These are phyloP conservation scores for Haplotaxodon microlepis DNA, from an alignment of 2,113 vertebrate genomes.

Conservation along the genomic window DNA sequence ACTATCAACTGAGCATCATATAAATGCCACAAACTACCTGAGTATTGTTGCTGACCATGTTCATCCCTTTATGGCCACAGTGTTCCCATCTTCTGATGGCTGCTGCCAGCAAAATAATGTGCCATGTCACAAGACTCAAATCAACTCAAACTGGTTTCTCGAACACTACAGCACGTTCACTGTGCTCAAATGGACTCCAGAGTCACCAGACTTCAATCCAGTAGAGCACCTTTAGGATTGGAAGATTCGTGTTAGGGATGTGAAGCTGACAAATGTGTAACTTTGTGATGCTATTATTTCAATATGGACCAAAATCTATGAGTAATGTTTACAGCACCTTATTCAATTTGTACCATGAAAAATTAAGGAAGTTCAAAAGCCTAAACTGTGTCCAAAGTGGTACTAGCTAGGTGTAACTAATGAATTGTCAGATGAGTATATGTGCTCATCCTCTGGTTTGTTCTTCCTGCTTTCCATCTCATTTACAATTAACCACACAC, in stretches of 20 bases:
- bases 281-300: not conserved
- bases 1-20: not conserved
- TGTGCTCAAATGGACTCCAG: not conserved
- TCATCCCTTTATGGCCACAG: not conserved
- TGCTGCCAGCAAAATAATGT: not conserved
- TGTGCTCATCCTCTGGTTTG: not conserved
- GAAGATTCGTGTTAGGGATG: not conserved
- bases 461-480: not conserved
- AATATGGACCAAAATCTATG: not conserved
- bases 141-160: not conserved
- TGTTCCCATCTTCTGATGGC: not conserved
- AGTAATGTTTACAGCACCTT: not conserved
- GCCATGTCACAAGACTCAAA: not conserved
- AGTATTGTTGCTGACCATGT: not conserved
- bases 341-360: not conserved
- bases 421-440: not conserved
- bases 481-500: constrained; percentile 48
- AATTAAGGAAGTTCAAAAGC: not conserved
- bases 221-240: not conserved
- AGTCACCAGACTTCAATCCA: not conserved
- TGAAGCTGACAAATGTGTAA: not conserved
- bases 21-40: not conserved
- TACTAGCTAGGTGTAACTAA: not conserved
- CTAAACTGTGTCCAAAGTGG: not conserved
- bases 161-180: not conserved